Evolutionary conservation across 2,113 vertebrate species (phyloP).

Genomic region (Solea solea): DNA sequence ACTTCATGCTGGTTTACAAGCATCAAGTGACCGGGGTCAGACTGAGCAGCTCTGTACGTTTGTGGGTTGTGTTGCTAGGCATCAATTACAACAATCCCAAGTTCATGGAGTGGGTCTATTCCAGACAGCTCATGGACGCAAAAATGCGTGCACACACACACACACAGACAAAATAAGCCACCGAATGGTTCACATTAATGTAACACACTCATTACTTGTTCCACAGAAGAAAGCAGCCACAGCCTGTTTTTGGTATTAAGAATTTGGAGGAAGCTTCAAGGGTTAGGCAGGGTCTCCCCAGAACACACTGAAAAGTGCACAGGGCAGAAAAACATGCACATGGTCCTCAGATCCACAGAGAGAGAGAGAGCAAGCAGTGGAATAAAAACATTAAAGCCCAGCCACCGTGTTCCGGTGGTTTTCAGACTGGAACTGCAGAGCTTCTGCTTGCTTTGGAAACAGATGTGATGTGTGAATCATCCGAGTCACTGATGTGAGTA

Average conservation of each 20-base stretch:
- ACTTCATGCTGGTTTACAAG: slow-evolving; percentile 49
- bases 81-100: slow-evolving; percentile 37
- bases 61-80: slow-evolving; percentile 37
- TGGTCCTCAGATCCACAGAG: slow-evolving; percentile 5
- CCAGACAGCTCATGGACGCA: slow-evolving; percentile 19
- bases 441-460: slow-evolving; percentile 67
- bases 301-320: slow-evolving; percentile 25
- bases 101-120: slow-evolving; percentile 26
- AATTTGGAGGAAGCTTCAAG: slow-evolving; percentile 46
- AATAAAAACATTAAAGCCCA: slow-evolving; percentile 47
- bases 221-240: slow-evolving; percentile 47
- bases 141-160: neutral
- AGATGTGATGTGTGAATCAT: slow-evolving; percentile 72
- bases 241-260: slow-evolving; percentile 27
- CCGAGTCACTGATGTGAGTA: slow-evolving; percentile 56
- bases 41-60: slow-evolving; percentile 16
- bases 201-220: slow-evolving; percentile 34
- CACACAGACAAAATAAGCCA: neutral
- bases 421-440: slow-evolving; percentile 36
- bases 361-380: slow-evolving; percentile 17
- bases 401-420: slow-evolving; percentile 68
- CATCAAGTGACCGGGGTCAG: slow-evolving; percentile 36
- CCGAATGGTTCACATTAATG: slow-evolving; percentile 51
- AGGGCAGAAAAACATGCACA: slow-evolving; percentile 34
- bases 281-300: slow-evolving; percentile 11